A percentile compares a stretch with the other conserved stretches of the same genome.
These are phyloP conservation scores for Lutraria rhynchaena DNA, from an alignment of 1,140 invertebrate genomes.

Conservation along the genomic window DNA sequence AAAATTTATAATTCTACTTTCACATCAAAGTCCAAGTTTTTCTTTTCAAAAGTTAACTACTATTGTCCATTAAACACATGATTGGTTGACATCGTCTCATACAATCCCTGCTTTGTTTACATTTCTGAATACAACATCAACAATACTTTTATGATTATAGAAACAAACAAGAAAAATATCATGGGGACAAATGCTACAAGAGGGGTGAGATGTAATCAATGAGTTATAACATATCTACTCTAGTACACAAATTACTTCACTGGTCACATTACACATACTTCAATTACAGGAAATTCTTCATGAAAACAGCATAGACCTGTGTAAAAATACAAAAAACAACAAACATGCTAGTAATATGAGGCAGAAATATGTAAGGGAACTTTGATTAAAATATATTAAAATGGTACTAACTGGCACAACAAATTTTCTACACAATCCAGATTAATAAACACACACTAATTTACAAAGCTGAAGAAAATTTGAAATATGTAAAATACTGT, in stretches of 20 bases:
- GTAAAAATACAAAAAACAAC: slow-evolving; percentile 44
- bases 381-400: not conserved
- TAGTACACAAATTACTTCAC: not conserved
- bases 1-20: too few species aligned
- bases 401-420: not conserved
- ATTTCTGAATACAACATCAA: too few species aligned
- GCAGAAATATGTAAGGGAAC: not conserved
- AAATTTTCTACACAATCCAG: not conserved
- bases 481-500: not conserved
- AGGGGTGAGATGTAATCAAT: not conserved
- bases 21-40: too few species aligned
- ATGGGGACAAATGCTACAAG: not conserved
- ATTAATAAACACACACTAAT: not conserved
- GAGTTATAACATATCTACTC: slow-evolving; percentile 1
- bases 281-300: slow-evolving; percentile 10
- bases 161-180: too few species aligned
- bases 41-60: too few species aligned
- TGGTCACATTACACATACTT: too few species aligned
- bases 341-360: slow-evolving; percentile 14
- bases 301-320: slow-evolving; percentile 51
- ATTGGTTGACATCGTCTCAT: too few species aligned
- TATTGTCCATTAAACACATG: too few species aligned
- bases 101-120: too few species aligned
- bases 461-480: not conserved
- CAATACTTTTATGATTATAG: too few species aligned